Percentiles rank a stretch among this genome's conserved stretches.
These are phyloP conservation scores for Blomia tropicalis DNA, from an alignment of 2,888 invertebrate species.

Conservation along the genomic window DNA sequence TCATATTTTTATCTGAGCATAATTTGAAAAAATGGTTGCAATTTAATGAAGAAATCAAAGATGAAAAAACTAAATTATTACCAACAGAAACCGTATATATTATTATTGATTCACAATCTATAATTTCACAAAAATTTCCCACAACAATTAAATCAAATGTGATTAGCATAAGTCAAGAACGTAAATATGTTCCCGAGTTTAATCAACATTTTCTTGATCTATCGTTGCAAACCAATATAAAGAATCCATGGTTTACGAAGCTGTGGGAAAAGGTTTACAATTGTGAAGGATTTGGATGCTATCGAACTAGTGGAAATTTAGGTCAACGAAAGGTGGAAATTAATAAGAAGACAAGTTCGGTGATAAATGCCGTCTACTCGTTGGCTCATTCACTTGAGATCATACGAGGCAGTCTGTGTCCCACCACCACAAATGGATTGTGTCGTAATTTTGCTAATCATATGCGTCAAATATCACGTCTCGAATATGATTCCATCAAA, in stretches of 20 bases:
- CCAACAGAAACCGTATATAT: constrained; percentile 26
- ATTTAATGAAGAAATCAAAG: constrained; percentile 18
- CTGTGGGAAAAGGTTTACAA: constrained; percentile 36
- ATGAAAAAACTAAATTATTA: constrained; percentile 18
- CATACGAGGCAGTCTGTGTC: constrained; percentile 33
- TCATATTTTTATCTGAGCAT: constrained; percentile 24
- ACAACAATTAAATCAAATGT: constrained; percentile 17
- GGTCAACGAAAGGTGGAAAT: constrained; percentile 26
- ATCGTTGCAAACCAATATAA: constrained; percentile 31
- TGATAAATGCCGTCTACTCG: constrained; percentile 37
- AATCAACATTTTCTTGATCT: constrained; percentile 31
- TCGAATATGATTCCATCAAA: constrained; percentile 11
- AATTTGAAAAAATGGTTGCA: constrained; percentile 20
- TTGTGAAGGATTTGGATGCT: constrained; percentile 33
- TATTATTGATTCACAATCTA: constrained; percentile 25
- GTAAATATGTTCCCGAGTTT: constrained; percentile 31
- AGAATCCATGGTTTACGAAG: constrained; percentile 39
- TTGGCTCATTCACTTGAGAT: constrained; percentile 35
- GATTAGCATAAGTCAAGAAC: constrained; percentile 17
- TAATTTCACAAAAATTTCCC: constrained; percentile 23
- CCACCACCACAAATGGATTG: constrained; percentile 28
- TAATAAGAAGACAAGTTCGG: constrained; percentile 33
- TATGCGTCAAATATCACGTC: constrained; percentile 1
- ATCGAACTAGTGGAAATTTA: constrained; percentile 11
- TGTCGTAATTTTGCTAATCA: constrained; percentile 26